A percentile compares a stretch with the other conserved stretches of the same genome.
Evolutionary conservation across 2,888 invertebrate genomes (phyloP).

Genomic region (Criorhina ranunculi): DNA sequence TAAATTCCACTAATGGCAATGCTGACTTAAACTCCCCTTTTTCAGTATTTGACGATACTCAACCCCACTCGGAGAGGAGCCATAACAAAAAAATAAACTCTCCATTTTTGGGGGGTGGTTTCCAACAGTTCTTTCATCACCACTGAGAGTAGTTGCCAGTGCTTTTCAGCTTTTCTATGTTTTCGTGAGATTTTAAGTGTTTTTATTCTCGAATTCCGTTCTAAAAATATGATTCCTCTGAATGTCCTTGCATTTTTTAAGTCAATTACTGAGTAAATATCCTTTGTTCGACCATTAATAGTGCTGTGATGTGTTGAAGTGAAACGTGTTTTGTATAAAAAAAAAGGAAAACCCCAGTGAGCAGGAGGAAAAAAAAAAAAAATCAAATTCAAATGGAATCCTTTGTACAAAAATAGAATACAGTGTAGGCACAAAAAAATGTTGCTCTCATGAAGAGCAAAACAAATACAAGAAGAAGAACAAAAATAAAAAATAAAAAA

Average conservation of each 20-base stretch:
- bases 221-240: constrained; percentile 31
- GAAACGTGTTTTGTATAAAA: constrained; percentile 43
- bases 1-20: constrained; percentile 52
- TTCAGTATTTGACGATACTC: constrained; percentile 72
- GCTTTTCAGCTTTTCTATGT: constrained; percentile 72
- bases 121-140: constrained; percentile 75
- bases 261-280: constrained; percentile 46
- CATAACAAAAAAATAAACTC: constrained; percentile 50
- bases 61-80: constrained; percentile 64
- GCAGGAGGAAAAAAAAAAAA: neutral
- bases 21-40: constrained; percentile 72
- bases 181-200: constrained; percentile 72
- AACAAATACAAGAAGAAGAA: constrained; percentile 73
- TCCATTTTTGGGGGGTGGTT: constrained; percentile 69
- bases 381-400: constrained; percentile 61
- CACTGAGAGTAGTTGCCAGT: constrained; percentile 71
- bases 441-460: constrained; percentile 75
- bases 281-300: constrained; percentile 32
- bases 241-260: constrained; percentile 30
- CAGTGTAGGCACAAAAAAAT: constrained; percentile 71
- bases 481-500: too few species aligned
- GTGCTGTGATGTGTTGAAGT: constrained; percentile 61
- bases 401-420: constrained; percentile 67
- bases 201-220: constrained; percentile 55
- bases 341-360: constrained; percentile 21